Evolutionary conservation across 2,113 vertebrate genomes (phyloP).

Genomic region (Oreochromis spilurus): DNA sequence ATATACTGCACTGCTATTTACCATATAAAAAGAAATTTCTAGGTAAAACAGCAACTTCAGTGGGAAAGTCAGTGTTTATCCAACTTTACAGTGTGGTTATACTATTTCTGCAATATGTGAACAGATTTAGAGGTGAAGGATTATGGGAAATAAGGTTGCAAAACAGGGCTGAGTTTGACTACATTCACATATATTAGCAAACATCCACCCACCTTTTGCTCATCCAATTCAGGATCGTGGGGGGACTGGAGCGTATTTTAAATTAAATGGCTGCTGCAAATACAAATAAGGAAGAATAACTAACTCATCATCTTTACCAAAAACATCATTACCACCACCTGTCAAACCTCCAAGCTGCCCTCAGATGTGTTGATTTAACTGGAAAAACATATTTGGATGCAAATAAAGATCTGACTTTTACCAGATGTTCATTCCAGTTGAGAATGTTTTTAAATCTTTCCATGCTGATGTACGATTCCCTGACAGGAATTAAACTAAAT

Average conservation of each 20-base stretch:
- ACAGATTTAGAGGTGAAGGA: not conserved
- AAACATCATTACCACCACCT: not conserved
- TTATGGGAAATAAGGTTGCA: not conserved
- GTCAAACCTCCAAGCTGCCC: not conserved
- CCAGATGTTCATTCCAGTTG: not conserved
- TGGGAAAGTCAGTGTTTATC: not conserved
- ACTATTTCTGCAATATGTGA: not conserved
- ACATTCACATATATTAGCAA: not conserved
- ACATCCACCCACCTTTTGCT: not conserved
- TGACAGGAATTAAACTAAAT: not conserved
- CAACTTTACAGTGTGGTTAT: not conserved
- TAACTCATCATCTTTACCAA: not conserved
- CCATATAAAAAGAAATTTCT: not conserved
- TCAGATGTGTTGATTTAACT: not conserved
- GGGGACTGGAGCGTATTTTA: not conserved
- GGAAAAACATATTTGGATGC: not conserved
- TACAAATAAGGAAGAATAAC: not conserved
- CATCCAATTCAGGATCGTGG: not conserved
- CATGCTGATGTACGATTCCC: not conserved
- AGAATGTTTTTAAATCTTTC: not conserved
- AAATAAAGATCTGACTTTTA: not conserved
- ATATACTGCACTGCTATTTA: not conserved
- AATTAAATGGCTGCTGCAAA: not conserved
- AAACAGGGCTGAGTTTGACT: not conserved
- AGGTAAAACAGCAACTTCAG: not conserved